A percentile compares a stretch with the other conserved stretches of the same genome.
phyloP scores from a whole-genome alignment of 2,797 vertebrate genomes.

The Chelmon rostratus region DNA sequence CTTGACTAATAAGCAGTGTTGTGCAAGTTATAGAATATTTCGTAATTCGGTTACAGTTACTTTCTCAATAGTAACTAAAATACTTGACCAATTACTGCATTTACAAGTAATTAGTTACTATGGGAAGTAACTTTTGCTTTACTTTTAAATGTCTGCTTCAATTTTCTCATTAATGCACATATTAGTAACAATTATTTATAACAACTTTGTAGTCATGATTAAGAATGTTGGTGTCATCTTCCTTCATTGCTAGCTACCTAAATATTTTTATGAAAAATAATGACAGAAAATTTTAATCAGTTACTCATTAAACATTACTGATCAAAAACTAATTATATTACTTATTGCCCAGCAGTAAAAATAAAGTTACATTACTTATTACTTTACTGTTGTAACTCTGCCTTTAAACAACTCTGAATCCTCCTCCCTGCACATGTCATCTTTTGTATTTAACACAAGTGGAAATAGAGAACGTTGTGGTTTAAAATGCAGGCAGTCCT shows the following conservation, averaged over 20 bases:
- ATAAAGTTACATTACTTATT: background rate
- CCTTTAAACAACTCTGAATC: conserved; percentile 5
- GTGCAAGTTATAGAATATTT: too few species aligned
- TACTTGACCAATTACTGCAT: too few species aligned
- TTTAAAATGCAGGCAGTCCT: conserved; percentile 16
- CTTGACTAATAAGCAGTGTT: too few species aligned
- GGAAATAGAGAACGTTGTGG: conserved; percentile 16
- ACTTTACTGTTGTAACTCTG: background rate
- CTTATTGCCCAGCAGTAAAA: background rate
- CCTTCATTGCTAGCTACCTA: background rate
- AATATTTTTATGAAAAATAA: background rate
- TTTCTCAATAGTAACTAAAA: too few species aligned
- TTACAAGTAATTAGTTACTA: too few species aligned
- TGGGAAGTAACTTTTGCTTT: too few species aligned
- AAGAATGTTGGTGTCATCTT: background rate
- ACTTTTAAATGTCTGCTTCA: too few species aligned
- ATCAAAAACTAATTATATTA: conserved; percentile 14
- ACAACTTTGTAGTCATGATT: conserved; percentile 1
- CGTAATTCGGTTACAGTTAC: too few species aligned
- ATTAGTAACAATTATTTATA: too few species aligned
- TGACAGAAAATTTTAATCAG: conserved; percentile 6
- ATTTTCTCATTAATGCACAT: too few species aligned
- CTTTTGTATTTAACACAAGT: conserved; percentile 1
- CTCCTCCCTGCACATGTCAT: background rate
- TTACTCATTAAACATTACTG: background rate